A percentile compares a stretch with the other conserved stretches of the same genome.
Conservation (phyloP, 1,140 invertebrate genomes). For the Heliconius himera region DNA sequence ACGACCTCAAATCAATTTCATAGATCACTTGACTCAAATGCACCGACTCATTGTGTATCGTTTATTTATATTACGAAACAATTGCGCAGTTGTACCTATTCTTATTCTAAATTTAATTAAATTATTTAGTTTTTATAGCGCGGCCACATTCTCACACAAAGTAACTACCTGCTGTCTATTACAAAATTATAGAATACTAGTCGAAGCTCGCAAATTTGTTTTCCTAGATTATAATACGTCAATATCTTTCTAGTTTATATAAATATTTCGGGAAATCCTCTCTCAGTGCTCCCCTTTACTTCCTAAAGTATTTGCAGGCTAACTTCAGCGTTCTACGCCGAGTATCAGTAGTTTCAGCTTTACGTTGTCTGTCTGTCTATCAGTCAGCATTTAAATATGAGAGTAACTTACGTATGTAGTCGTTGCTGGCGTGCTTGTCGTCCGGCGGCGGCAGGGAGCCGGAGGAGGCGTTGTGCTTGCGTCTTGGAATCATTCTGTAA, state of each 20-base stretch:
- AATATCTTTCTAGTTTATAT: too few relatives aligned
- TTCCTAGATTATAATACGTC: too few relatives aligned
- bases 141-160: too few relatives aligned
- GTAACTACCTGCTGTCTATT: too few relatives aligned
- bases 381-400: background rate
- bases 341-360: too few relatives aligned
- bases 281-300: too few relatives aligned
- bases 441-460: constrained; percentile 68
- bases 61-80: constrained; percentile 20
- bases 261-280: too few relatives aligned
- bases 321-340: too few relatives aligned
- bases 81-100: constrained; percentile 25
- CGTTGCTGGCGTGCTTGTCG: constrained; percentile 77
- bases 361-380: too few relatives aligned
- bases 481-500: constrained; percentile 71
- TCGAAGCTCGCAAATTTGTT: too few relatives aligned
- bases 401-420: constrained; percentile 70
- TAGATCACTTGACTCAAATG: constrained; percentile 28
- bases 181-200: too few relatives aligned
- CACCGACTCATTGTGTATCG: constrained; percentile 24
- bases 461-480: constrained; percentile 73
- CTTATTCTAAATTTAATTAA: background rate
- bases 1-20: constrained; percentile 35
- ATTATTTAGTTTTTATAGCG: background rate
- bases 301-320: too few relatives aligned